Percentiles rank a stretch among this genome's conserved stretches.
Evolutionary conservation across 2,888 invertebrate genomes (phyloP).

Genomic region (Adineta ricciae): DNA sequence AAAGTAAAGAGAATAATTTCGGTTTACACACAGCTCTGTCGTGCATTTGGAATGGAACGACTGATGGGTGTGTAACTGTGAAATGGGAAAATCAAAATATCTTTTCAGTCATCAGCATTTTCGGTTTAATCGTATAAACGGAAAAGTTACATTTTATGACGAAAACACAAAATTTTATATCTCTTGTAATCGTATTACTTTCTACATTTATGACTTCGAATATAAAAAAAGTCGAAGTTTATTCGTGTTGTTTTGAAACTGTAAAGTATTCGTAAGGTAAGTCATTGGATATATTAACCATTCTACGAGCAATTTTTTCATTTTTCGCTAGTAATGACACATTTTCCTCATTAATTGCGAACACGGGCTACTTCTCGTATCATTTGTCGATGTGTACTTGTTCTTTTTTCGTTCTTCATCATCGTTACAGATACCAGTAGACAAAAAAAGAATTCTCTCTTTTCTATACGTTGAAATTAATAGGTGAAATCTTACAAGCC

Average conservation of each 20-base stretch:
- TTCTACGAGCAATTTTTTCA: too few relatives aligned
- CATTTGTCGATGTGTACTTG: neutral
- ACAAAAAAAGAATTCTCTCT: neutral
- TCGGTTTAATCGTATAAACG: conserved; percentile 2
- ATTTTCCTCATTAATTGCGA: neutral
- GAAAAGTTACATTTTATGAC: neutral
- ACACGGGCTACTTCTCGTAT: neutral
- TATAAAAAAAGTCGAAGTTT: too few relatives aligned
- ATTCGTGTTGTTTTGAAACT: too few relatives aligned
- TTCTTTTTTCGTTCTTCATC: neutral
- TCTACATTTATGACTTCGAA: too few relatives aligned
- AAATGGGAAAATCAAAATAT: conserved; percentile 21
- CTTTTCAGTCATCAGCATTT: neutral
- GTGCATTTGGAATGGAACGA: neutral
- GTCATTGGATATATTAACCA: too few relatives aligned
- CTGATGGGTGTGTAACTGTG: neutral
- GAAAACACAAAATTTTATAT: too few relatives aligned
- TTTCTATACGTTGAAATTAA: neutral
- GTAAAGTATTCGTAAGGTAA: too few relatives aligned
- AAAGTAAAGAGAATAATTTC: neutral
- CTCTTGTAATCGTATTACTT: too few relatives aligned
- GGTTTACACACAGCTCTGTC: neutral
- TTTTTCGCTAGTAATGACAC: neutral
- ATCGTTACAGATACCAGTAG: neutral
- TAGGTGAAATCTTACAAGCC: neutral